Evolutionary conservation across 2,113 vertebrate species (phyloP), one percentile per base, ranked within the genome.

Genomic region (Danio rerio): DNA sequence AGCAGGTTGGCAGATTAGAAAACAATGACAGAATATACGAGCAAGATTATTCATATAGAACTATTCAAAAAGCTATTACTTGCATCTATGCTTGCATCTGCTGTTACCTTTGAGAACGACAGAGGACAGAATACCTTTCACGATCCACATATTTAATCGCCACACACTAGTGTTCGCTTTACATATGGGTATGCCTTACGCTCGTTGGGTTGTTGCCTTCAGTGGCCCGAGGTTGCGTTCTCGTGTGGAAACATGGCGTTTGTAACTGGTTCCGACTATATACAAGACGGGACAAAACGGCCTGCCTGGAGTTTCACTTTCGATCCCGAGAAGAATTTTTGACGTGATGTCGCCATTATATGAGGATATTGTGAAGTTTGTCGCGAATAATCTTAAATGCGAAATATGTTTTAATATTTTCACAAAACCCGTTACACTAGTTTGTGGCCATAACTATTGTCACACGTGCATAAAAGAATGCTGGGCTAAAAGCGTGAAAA

Each of bases 91-190:
- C 21, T 4, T n/a, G 13, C 5, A 9, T 18, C 0, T 8, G 4
- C 7, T 7, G n/a, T 74, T 86, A 94, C 94, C 89, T 88, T 76
- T 91, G 3, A 86, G 84, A 5, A 85, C 76, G 6, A 90, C 62
- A 49, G 85, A 86, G 8, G 88, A 89, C 50, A 93, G 6, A 66
- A 92, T 49, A 7, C 88, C 83, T 18, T 88, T 88, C 8, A 81
- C 79, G 21, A 91, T 71, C 92, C 88, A 94, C 94, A 94, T 94
- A 0, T 47, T 74, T 45, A 11, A 45, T 40, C 18, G 58, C n/a
- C 7, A 13, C 5, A 20, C 4, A 5, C 16, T 1, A 62, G 2
- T n/a, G 13, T 47, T 80, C 52, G 9, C 5, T 2, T 21, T 31
- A 4, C 9, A 55, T 45, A 47, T 68, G 63, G 45, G 8, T 9